Evolutionary conservation across 2,797 vertebrate genomes (phyloP).

Genomic region (Thunnus albacares): DNA sequence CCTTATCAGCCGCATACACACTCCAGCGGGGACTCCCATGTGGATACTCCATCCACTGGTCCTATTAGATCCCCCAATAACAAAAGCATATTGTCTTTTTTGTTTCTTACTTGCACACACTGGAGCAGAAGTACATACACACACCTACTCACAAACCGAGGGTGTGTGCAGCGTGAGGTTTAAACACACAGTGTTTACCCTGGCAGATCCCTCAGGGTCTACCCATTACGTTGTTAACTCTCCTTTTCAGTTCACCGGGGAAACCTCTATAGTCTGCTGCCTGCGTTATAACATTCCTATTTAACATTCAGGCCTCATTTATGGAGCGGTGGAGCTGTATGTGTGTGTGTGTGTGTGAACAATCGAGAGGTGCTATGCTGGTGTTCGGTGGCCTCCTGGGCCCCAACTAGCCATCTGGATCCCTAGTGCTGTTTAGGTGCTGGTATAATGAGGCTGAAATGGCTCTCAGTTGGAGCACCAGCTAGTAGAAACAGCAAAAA

Average conservation of each 20-base stretch:
- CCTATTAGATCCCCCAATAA: conserved; percentile 38
- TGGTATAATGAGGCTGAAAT: conserved; percentile 57
- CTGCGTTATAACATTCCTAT: conserved; percentile 31
- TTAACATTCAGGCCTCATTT: conserved; percentile 52
- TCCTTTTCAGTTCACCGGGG: conserved; percentile 13
- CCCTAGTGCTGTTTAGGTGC: conserved; percentile 26
- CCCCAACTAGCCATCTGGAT: conserved; percentile 5
- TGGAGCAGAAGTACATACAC: conserved; percentile 22
- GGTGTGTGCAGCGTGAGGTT: conserved; percentile 36
- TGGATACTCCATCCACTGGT: conserved; percentile 27
- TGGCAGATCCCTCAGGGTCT: conserved; percentile 41
- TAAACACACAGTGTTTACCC: conserved; percentile 54
- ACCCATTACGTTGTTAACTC: conserved; percentile 53
- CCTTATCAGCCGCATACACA: conserved; percentile 65
- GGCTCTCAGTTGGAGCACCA: conserved; percentile 38
- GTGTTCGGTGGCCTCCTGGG: conserved; percentile 12
- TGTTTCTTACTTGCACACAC: conserved; percentile 20
- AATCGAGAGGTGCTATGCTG: conserved; percentile 6
- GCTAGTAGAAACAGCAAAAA: conserved; percentile 19
- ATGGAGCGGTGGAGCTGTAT: conserved; percentile 8
- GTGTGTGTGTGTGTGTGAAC: conserved; percentile 1
- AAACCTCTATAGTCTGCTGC: conserved; percentile 8
- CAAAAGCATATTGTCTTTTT: conserved; percentile 42
- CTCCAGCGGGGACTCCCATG: conserved; percentile 32
- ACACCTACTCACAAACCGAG: conserved; percentile 14